phyloP scores from a whole-genome alignment of 2,888 invertebrate genomes.

The Marasmarcha lunaedactyla region DNA sequence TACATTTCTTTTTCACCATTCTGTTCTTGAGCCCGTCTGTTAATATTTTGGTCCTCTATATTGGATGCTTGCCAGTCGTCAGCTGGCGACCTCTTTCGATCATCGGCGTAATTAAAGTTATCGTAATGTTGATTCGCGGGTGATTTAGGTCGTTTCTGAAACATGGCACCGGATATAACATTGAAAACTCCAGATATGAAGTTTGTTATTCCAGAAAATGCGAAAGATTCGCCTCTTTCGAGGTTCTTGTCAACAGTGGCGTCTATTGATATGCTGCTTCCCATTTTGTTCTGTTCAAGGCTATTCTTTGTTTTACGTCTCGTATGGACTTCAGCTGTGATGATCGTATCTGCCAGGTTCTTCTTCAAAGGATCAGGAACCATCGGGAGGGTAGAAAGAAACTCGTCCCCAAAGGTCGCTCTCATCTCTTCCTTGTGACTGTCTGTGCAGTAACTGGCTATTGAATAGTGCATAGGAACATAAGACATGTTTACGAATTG shows the following conservation, averaged over 20 bases:
- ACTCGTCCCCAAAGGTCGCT: slow-evolving; percentile 30
- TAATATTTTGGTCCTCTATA: slow-evolving; percentile 39
- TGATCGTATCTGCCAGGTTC: slow-evolving; percentile 48
- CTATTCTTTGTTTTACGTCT: slow-evolving; percentile 15
- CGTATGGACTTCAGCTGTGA: slow-evolving; percentile 22
- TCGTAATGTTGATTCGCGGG: slow-evolving; percentile 29
- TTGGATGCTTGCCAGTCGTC: slow-evolving; percentile 39
- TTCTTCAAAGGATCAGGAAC: slow-evolving; percentile 49
- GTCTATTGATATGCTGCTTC: slow-evolving; percentile 4
- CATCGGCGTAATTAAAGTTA: slow-evolving; percentile 21
- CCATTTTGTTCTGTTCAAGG: slow-evolving; percentile 10
- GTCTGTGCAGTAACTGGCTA: slow-evolving; percentile 40
- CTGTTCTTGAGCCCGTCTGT: slow-evolving; percentile 29
- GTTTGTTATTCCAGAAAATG: slow-evolving; percentile 34
- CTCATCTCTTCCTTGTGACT: slow-evolving; percentile 32
- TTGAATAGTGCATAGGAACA: slow-evolving; percentile 30
- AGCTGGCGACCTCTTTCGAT: slow-evolving; percentile 28
- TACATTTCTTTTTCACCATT: slow-evolving; percentile 1
- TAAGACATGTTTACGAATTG: slow-evolving; percentile 22
- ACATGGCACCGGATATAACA: slow-evolving; percentile 39
- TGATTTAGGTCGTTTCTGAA: slow-evolving; percentile 30
- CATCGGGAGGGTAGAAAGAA: slow-evolving; percentile 36
- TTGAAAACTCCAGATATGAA: slow-evolving; percentile 47
- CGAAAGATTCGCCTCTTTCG: slow-evolving; percentile 20
- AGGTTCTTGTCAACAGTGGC: slow-evolving; percentile 18